Percentiles rank a stretch among this genome's conserved stretches.
These are phyloP conservation scores for Pelecanus crispus DNA, from an alignment of 2,113 vertebrate species.

Conservation along the genomic window DNA sequence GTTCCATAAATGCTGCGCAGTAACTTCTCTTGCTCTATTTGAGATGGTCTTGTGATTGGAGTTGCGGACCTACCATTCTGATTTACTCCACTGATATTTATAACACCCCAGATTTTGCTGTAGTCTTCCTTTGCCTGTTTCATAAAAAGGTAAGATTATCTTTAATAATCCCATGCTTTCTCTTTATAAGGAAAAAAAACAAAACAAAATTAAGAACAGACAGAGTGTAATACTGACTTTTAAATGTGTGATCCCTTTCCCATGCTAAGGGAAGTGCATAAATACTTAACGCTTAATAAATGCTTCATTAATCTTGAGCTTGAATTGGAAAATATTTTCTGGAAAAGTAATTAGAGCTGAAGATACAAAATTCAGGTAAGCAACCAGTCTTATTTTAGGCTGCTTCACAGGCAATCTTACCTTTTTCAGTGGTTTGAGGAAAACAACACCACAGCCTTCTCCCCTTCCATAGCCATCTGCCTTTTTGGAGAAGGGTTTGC, in stretches of 20 bases:
- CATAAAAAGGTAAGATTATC: neutral
- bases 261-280: neutral
- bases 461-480: slow-evolving; percentile 86
- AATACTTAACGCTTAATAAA: neutral
- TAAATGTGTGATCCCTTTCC: neutral
- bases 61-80: slow-evolving; percentile 76
- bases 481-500: slow-evolving; percentile 80
- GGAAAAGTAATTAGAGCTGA: neutral
- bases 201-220: neutral
- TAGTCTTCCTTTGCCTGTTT: slow-evolving; percentile 74
- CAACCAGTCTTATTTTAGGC: neutral
- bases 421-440: slow-evolving; percentile 79
- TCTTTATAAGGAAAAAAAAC: neutral
- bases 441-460: slow-evolving; percentile 84
- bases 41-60: slow-evolving; percentile 79
- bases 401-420: slow-evolving; percentile 42
- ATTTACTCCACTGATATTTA: slow-evolving; percentile 76
- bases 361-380: neutral
- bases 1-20: slow-evolving; percentile 73
- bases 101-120: slow-evolving; percentile 81
- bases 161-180: neutral
- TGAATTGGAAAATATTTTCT: neutral
- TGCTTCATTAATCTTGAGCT: neutral
- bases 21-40: slow-evolving; percentile 75
- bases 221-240: neutral